Conservation (phyloP, 2,888 invertebrate genomes). For the Rhagophthalmus giganteus region DNA sequence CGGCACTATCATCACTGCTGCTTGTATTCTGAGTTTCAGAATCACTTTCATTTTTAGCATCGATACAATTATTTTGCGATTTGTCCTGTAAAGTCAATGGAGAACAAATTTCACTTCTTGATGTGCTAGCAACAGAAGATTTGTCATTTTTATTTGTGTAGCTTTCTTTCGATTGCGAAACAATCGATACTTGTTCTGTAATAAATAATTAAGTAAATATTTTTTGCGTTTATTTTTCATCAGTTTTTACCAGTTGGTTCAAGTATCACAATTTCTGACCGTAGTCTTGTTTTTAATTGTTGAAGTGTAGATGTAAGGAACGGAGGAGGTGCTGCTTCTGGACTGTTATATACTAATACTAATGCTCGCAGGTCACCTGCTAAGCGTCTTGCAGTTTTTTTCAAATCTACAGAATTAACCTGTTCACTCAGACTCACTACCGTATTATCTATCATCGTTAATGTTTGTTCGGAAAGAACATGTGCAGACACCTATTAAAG, state of each 20-base stretch:
- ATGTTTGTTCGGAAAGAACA: conserved; percentile 64
- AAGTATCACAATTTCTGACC: conserved; percentile 45
- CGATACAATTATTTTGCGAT: conserved; percentile 20
- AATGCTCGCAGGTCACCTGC: conserved; percentile 63
- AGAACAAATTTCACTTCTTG: conserved; percentile 33
- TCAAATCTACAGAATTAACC: conserved; percentile 58
- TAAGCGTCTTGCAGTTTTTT: conserved; percentile 57
- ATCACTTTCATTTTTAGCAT: conserved; percentile 45
- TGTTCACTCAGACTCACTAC: conserved; percentile 63
- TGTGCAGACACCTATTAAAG: conserved; percentile 62
- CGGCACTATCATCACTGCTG: conserved; percentile 43
- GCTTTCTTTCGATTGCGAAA: conserved; percentile 3
- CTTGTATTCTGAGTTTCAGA: conserved; percentile 47
- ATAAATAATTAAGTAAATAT: no score
- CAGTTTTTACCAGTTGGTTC: conserved; percentile 30
- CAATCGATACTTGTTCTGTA: no score
- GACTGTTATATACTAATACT: conserved; percentile 60
- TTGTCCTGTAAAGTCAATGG: conserved; percentile 25
- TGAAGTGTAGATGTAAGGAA: conserved; percentile 47
- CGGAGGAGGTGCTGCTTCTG: conserved; percentile 50
- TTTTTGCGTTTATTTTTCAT: no score
- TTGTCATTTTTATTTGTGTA: conserved; percentile 19
- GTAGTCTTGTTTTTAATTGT: conserved; percentile 47
- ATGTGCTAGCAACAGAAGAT: conserved; percentile 43
- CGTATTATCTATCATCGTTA: conserved; percentile 63